Evolutionary conservation across 2,888 invertebrate genomes (phyloP).

Genomic region (Mythimna pallens): DNA sequence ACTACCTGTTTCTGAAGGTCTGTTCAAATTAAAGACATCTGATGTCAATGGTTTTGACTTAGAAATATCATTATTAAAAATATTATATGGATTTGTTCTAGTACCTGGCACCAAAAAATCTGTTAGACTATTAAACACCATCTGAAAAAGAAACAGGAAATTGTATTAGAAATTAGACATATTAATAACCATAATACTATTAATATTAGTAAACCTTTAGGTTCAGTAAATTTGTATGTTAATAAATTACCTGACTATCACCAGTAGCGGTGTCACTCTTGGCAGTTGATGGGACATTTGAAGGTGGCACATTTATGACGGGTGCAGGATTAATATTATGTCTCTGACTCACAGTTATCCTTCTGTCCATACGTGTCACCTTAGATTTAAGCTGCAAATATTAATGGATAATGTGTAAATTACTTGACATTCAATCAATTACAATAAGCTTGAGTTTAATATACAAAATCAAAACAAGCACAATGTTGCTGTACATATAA

Average conservation of each 20-base stretch:
- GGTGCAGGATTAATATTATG: conserved; percentile 76
- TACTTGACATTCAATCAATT: not conserved
- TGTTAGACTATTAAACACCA: conserved; percentile 77
- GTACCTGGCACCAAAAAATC: conserved; percentile 78
- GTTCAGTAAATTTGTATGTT: not conserved
- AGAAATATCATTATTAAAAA: conserved; percentile 74
- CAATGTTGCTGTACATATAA: not conserved
- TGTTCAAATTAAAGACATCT: conserved; percentile 73
- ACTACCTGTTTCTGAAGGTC: conserved; percentile 73
- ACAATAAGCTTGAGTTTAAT: not conserved
- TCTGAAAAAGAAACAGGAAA: conserved; percentile 71
- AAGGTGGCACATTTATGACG: conserved; percentile 70
- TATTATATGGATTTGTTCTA: conserved; percentile 71
- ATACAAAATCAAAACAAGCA: not conserved
- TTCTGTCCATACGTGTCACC: conserved; percentile 92
- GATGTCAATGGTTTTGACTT: conserved; percentile 71
- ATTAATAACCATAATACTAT: not conserved
- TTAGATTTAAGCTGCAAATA: conserved; percentile 92
- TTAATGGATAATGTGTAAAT: conserved; percentile 24
- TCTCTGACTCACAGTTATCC: conserved; percentile 85
- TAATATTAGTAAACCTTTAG: not conserved
- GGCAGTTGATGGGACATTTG: conserved; percentile 65
- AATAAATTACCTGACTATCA: conserved; percentile 63
- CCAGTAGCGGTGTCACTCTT: conserved; percentile 68
- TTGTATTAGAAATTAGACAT: not conserved